Evolutionary conservation across 2,797 vertebrate genomes (phyloP).

Genomic region (Pagetopsis macropterus): DNA sequence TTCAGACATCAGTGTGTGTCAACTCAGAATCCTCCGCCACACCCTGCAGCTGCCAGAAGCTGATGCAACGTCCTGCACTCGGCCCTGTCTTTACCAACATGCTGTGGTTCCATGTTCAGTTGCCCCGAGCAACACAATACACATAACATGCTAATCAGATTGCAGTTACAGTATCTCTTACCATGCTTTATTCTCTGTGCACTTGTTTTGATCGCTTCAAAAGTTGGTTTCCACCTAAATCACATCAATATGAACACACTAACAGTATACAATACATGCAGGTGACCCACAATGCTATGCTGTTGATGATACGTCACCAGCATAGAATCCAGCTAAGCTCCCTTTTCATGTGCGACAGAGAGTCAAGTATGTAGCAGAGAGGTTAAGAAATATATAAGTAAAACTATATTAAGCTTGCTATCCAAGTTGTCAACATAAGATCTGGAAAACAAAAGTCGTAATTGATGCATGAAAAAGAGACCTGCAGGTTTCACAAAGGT

Average conservation of each 20-base stretch:
- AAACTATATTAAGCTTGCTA: background rate
- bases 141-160: constrained; percentile 19
- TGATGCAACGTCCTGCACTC: constrained; percentile 38
- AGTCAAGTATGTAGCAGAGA: constrained; percentile 46
- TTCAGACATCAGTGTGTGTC: constrained; percentile 27
- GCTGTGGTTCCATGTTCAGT: constrained; percentile 29
- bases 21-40: constrained; percentile 34
- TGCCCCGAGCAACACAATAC: constrained; percentile 22
- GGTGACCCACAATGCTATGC: constrained; percentile 52
- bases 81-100: constrained; percentile 29
- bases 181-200: too few species aligned
- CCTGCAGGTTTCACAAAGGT: too few species aligned
- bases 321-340: constrained; percentile 57
- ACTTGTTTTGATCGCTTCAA: background rate
- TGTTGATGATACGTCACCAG: constrained; percentile 45
- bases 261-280: constrained; percentile 20
- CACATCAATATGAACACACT: background rate
- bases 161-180: background rate
- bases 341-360: constrained; percentile 48
- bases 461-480: background rate
- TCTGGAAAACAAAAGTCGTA: constrained; percentile 10
- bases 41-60: constrained; percentile 29
- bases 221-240: background rate
- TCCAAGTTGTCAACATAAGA: constrained; percentile 9
- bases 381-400: constrained; percentile 61